Conservation (phyloP, 2,888 invertebrate genomes). For the Lamproptera curius region DNA sequence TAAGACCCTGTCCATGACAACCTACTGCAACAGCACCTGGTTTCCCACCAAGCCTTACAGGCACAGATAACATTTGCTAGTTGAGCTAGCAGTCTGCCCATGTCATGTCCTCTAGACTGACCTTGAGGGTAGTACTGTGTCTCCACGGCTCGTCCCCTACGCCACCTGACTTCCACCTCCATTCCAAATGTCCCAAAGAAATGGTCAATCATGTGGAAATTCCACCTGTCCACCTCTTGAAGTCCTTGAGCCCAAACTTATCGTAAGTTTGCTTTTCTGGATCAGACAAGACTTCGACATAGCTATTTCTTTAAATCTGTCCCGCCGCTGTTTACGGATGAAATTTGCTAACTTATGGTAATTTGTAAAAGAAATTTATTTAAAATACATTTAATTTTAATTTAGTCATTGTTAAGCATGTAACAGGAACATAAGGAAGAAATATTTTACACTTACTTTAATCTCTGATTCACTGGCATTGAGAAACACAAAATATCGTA, state of each 20-base stretch:
- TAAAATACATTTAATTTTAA: constrained; percentile 9
- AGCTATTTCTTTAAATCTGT: constrained; percentile 98
- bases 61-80: constrained; percentile 89
- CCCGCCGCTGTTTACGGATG: constrained; percentile 96
- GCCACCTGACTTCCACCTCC: constrained; percentile 69
- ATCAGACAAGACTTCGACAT: constrained; percentile 95
- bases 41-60: constrained; percentile 88
- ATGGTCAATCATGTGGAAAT: constrained; percentile 81
- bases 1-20: constrained; percentile 89
- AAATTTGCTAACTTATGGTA: constrained; percentile 94
- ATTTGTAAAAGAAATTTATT: constrained; percentile 80
- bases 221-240: constrained; percentile 83
- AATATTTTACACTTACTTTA: constrained; percentile 80
- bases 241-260: constrained; percentile 92
- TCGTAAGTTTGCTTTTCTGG: constrained; percentile 93
- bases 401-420: constrained; percentile 24
- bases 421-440: constrained; percentile 17
- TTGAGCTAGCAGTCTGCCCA: constrained; percentile 90
- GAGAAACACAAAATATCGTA: constrained; percentile 92
- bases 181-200: constrained; percentile 80
- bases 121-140: constrained; percentile 91
- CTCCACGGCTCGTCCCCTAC: constrained; percentile 85
- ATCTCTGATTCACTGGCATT: constrained; percentile 91
- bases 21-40: constrained; percentile 81
- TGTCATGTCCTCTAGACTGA: constrained; percentile 93